Evolutionary conservation across 2,113 vertebrate species (phyloP), one percentile per base, ranked within the genome.

Genomic region (Scartelaos histophorus): DNA sequence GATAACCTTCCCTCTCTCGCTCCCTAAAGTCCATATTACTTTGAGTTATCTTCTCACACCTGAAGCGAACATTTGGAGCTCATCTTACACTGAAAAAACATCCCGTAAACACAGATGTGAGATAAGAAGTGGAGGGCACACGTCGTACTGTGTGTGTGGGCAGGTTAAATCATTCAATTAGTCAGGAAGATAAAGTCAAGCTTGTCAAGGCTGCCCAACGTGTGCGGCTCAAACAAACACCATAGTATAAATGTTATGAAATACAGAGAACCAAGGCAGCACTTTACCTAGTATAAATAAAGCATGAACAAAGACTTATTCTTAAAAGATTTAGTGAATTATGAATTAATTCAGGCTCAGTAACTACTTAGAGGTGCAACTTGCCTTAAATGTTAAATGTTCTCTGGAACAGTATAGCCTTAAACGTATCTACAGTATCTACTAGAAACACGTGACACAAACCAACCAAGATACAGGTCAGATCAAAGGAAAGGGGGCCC

Each of bases 31-130:
- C 62, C 58, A 75, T 57, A 68, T 69, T 16, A 17, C 21, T 38
- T 70, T 61, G 66, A 66, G 73, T 75, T 19, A 62, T 69, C 60
- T 46, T 66, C n/a, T 86, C 58, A 29, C n/a, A 68, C 66, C 73
- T 73, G 45, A 57, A 79, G 73, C 71, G 62, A 57, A 57, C 47
- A 43, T 70, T 76, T 64, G 13, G 15, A 83, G 51, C 35, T 66
- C 11, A 13, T 15, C 62, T 67, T 3, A 1, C 25, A 35, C 58
- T 58, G 12, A 68, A 74, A 64, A 57, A 6, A 67, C 49, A 43
- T 22, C 21, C 38, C 43, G 46, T 19, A 73, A 6, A 49, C 16
- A 65, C 5, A 70, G 16, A 69, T 13, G 11, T 54, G 61, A 57
- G 16, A 11, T 0, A 60, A 47, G 51, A 13, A 38, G 17, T 67